Percentiles rank a stretch among this genome's conserved stretches.
Evolutionary conservation across 2,797 vertebrate genomes (phyloP).

Genomic region (Chanos chanos): DNA sequence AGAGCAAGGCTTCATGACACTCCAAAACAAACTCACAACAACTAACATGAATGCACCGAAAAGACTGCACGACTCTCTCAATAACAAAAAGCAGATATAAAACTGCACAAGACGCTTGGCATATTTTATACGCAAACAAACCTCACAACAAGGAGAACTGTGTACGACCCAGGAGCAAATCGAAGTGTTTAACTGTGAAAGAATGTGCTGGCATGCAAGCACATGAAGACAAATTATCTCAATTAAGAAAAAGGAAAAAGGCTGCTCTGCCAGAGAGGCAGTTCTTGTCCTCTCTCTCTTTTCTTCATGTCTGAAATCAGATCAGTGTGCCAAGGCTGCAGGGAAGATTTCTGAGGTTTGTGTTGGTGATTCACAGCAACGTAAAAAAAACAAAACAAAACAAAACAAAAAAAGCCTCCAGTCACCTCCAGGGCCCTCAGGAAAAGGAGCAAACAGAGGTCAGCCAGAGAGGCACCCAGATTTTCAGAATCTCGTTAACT

Average conservation of each 20-base stretch:
- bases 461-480: slow-evolving; percentile 10
- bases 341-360: slow-evolving; percentile 2
- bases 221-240: slow-evolving; percentile 26
- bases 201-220: slow-evolving; percentile 27
- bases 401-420: not conserved
- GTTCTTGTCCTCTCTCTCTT: not conserved
- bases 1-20: too few species aligned
- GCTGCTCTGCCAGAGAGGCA: slow-evolving; percentile 25
- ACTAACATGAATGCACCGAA: too few species aligned
- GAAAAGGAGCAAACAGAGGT: slow-evolving; percentile 35
- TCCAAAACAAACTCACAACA: too few species aligned
- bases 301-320: not conserved
- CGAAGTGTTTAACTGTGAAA: slow-evolving; percentile 7
- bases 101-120: not conserved
- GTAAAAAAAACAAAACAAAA: not conserved
- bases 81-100: not conserved
- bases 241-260: slow-evolving; percentile 31
- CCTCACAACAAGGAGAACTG: not conserved
- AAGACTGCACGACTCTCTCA: too few species aligned
- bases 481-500: slow-evolving; percentile 78
- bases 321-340: slow-evolving; percentile 4
- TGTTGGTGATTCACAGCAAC: not conserved
- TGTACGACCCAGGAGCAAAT: not conserved
- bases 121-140: not conserved
- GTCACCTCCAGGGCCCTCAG: slow-evolving; percentile 14